Base-by-base conservation (phyloP, 2,113 vertebrate species). In the Tympanuchus pallidicinctus region DNA sequence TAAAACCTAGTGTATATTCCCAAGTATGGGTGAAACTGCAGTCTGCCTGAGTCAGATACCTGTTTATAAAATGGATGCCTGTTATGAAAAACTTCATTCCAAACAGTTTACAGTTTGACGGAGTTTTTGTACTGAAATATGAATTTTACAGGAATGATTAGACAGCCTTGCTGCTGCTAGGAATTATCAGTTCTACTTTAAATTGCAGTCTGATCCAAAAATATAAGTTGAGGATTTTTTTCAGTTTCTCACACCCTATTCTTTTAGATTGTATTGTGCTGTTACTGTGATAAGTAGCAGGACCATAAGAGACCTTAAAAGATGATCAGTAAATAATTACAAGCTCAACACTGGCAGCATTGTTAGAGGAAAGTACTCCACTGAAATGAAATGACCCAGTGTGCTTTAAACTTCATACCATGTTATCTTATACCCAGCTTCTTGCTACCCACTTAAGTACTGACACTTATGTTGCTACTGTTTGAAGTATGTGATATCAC, bases 161-260 rank as follows among this genome's bases (percentile, higher is more conserved):
- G 60, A 25, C 34, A 86, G 13, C 60, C 7, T 50, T 27, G 15
- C 30, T 72, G 52, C 14, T 61, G 14, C 59, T 63, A 56, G 47
- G 13, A 73, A 13, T 61, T 81, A 61, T 7, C 27, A 67, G 47
- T 10, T 88, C 16, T 57, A 25, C 54, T 32, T 78, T 36, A 73
- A 77, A 59, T 73, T 92, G 16, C 43, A 78, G 18, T 78, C 71
- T 48, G 77, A 67, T 86, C 14, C 7, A 82, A 73, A 59, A 86
- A 42, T 27, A 36, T 13, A 65, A 36, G 19, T 75, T 17, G 65
- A 47, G 38, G 42, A 13, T 59, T 59, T 60, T 57, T 66, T 73
- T n/a, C 1, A 0, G 15, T 64, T 43, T 69, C 9, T 9, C 13
- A 42, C 69, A 50, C 15, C 24, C 42, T 74, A 64, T 40, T 86